These are phyloP conservation scores for Phrynocephalus vlangalii DNA, from an alignment of 2,797 vertebrate species.

Conservation along the genomic window DNA sequence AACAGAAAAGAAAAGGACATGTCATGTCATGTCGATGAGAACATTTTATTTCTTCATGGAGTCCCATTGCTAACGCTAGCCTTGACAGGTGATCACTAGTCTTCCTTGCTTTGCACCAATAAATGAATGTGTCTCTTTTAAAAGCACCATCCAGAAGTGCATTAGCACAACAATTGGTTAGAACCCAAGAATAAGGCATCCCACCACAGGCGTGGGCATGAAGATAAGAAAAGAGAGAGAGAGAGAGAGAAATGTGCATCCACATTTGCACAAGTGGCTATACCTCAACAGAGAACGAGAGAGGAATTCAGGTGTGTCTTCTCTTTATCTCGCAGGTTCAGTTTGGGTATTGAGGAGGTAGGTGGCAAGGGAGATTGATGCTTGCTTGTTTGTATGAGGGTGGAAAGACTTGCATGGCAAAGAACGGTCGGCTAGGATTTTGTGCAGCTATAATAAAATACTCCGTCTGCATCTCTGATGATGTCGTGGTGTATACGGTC, in stretches of 20 bases:
- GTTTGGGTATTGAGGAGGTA: too few relatives aligned
- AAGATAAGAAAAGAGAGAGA: not conserved
- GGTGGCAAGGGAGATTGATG: not conserved
- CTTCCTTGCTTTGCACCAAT: conserved; percentile 5
- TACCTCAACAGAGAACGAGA: too few relatives aligned
- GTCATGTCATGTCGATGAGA: not conserved
- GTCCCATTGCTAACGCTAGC: conserved; percentile 10
- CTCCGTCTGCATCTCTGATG: too few relatives aligned
- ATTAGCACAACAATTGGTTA: not conserved
- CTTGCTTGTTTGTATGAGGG: not conserved
- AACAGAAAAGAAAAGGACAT: not conserved
- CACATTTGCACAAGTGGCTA: not conserved
- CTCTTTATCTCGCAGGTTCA: not conserved
- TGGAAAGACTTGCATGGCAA: not conserved
- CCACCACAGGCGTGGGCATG: too few relatives aligned
- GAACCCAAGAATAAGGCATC: not conserved
- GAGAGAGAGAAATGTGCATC: not conserved
- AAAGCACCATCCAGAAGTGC: not conserved
- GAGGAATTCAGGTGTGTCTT: not conserved
- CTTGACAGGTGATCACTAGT: conserved; percentile 10
- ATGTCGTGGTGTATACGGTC: too few relatives aligned
- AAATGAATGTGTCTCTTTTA: not conserved
- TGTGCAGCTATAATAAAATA: too few relatives aligned
- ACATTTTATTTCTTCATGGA: conserved; percentile 7
- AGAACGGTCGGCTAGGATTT: not conserved